Evolutionary conservation across 2,888 invertebrate species (phyloP).

Genomic region (Troides helena): DNA sequence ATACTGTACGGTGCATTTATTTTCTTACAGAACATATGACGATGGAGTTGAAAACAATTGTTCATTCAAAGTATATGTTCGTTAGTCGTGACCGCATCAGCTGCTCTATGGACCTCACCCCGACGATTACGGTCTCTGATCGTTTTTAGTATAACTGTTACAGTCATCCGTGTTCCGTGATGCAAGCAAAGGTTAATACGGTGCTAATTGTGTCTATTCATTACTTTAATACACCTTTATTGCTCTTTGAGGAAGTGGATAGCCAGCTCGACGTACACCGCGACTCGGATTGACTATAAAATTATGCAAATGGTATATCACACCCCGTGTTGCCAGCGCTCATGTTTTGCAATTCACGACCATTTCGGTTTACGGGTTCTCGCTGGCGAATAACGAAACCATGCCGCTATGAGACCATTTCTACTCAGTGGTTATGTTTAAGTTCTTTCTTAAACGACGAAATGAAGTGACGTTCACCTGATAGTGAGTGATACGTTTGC

Average conservation of each 20-base stretch:
- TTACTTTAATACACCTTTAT: slow-evolving; percentile 32
- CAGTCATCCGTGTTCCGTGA: slow-evolving; percentile 24
- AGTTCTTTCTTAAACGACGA: no score
- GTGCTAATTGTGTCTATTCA: slow-evolving; percentile 38
- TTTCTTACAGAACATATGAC: neutral
- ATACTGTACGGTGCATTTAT: no score
- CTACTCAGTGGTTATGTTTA: neutral
- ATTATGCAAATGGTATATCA: slow-evolving; percentile 28
- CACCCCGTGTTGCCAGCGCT: slow-evolving; percentile 16
- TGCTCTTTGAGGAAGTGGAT: slow-evolving; percentile 29
- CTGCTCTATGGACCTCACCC: slow-evolving; percentile 4
- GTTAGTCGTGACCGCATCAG: slow-evolving; percentile 20
- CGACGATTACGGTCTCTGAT: slow-evolving; percentile 10
- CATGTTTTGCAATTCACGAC: slow-evolving; percentile 15
- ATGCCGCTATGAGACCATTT: neutral
- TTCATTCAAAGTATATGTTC: neutral
- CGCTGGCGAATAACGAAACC: neutral
- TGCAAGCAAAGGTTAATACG: slow-evolving; percentile 34
- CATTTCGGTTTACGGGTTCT: slow-evolving; percentile 8
- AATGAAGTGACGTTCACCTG: no score
- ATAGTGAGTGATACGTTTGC: no score
- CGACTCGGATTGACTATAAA: slow-evolving; percentile 27
- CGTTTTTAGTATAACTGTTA: slow-evolving; percentile 25
- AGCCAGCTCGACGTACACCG: neutral
- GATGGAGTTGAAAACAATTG: neutral